These are phyloP conservation scores for Pilophorus perplexus DNA, from an alignment of 2,888 invertebrate genomes.

Conservation along the genomic window DNA sequence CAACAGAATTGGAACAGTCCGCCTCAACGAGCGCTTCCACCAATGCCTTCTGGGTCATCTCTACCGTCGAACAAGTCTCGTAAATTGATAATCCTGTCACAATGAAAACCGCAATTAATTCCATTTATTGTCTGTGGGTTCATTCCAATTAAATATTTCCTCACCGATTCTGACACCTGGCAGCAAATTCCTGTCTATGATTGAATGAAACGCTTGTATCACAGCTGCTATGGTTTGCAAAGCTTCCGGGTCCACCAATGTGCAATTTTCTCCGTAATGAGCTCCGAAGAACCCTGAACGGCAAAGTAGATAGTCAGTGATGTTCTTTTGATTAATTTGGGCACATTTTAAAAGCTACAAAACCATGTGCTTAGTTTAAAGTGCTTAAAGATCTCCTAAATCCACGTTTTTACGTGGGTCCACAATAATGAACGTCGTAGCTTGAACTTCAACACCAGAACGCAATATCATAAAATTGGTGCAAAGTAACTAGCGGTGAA, in stretches of 20 bases:
- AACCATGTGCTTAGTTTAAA: too few species aligned
- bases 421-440: too few species aligned
- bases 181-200: slow-evolving; percentile 53
- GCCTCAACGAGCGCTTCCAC: slow-evolving; percentile 49
- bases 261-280: slow-evolving; percentile 54
- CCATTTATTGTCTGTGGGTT: too few species aligned
- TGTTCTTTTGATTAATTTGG: too few species aligned
- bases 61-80: slow-evolving; percentile 49
- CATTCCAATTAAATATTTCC: slow-evolving; percentile 28
- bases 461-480: too few species aligned
- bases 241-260: slow-evolving; percentile 52
- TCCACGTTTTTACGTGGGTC: too few species aligned
- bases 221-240: slow-evolving; percentile 54
- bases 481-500: too few species aligned
- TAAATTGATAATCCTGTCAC: slow-evolving; percentile 50
- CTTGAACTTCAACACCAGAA: too few species aligned
- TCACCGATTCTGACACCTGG: slow-evolving; percentile 54
- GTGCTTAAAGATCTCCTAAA: neutral
- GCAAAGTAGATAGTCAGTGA: too few species aligned
- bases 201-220: slow-evolving; percentile 52
- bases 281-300: slow-evolving; percentile 53
- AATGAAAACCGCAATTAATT: too few species aligned
- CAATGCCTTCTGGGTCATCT: slow-evolving; percentile 48
- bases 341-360: too few species aligned
- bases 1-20: slow-evolving; percentile 48